phyloP scores from a whole-genome alignment of 2,888 invertebrate species.

The Hypselothyrea guttata region DNA sequence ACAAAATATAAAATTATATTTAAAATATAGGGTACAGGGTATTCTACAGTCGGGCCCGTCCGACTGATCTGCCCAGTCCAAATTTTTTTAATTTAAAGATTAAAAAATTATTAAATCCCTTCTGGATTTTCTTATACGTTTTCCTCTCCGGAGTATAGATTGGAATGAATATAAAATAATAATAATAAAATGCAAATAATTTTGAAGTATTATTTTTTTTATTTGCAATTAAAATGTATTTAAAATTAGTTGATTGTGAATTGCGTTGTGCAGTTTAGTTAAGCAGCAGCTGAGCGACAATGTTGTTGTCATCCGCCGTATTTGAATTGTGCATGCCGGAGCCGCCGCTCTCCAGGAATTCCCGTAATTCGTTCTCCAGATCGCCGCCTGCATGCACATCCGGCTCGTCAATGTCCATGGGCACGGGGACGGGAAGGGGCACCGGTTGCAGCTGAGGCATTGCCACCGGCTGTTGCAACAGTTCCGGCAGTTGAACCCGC shows the following conservation, averaged over 20 bases:
- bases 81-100: too few relatives aligned
- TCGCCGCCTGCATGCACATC: slow-evolving; percentile 82
- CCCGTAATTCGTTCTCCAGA: slow-evolving; percentile 87
- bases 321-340: slow-evolving; percentile 82
- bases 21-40: too few relatives aligned
- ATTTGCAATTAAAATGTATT: slow-evolving; percentile 44
- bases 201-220: background rate
- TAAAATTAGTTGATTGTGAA: slow-evolving; percentile 3
- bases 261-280: slow-evolving; percentile 42
- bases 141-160: too few relatives aligned
- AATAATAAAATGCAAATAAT: too few relatives aligned
- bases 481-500: slow-evolving; percentile 76
- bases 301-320: slow-evolving; percentile 79
- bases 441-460: too few relatives aligned
- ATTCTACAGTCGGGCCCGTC: too few relatives aligned
- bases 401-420: slow-evolving; percentile 82
- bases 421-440: too few relatives aligned
- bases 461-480: slow-evolving; percentile 67
- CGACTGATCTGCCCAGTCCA: too few relatives aligned
- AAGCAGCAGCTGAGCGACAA: slow-evolving; percentile 77
- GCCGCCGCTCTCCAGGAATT: slow-evolving; percentile 88
- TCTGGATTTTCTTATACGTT: too few relatives aligned
- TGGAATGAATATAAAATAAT: too few relatives aligned
- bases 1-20: too few relatives aligned
- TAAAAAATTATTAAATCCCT: too few relatives aligned